Percentiles rank a stretch among this genome's conserved stretches.
These are phyloP conservation scores for Agriopis leucophaearia DNA, from an alignment of 2,888 invertebrate species.

Conservation along the genomic window DNA sequence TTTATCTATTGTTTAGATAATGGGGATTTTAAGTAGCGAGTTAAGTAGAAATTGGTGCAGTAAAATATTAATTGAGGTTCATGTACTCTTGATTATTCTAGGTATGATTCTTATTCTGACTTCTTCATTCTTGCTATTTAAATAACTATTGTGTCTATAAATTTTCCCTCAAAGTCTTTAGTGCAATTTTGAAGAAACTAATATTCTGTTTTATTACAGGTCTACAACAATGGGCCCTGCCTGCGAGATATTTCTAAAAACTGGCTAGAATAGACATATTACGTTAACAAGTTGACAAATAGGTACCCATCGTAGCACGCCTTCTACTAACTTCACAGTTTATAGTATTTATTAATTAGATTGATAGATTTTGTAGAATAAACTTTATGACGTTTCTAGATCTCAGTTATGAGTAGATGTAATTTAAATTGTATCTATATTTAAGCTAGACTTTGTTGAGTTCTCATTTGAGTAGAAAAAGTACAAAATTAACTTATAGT, in stretches of 20 bases:
- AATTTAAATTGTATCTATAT: slow-evolving; percentile 3
- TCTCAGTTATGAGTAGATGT: slow-evolving; percentile 17
- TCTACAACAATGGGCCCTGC: slow-evolving; percentile 41
- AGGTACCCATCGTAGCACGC: slow-evolving; percentile 18
- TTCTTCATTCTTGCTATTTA: not conserved
- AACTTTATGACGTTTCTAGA: slow-evolving; percentile 20
- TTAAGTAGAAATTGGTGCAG: not conserved
- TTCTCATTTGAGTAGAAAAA: slow-evolving; percentile 1
- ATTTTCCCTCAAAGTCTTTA: not conserved
- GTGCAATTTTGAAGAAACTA: slow-evolving; percentile 1
- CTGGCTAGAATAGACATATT: not conserved
- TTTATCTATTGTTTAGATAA: slow-evolving; percentile 5
- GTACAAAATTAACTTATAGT: slow-evolving; percentile 7
- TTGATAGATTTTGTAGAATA: not conserved
- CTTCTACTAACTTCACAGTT: not conserved
- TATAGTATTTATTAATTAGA: not conserved
- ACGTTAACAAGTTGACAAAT: slow-evolving; percentile 17
- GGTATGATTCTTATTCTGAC: not conserved
- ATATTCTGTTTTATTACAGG: slow-evolving; percentile 39
- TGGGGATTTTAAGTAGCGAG: not conserved
- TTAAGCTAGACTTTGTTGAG: slow-evolving; percentile 4
- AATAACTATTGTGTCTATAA: slow-evolving; percentile 4
- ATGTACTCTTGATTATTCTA: slow-evolving; percentile 14
- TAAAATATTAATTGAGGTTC: slow-evolving; percentile 15
- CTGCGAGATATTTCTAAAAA: slow-evolving; percentile 37